A percentile compares a stretch with the other conserved stretches of the same genome.
phyloP scores from a whole-genome alignment of 1,140 invertebrate species.

The Zaprionus nigranus region DNA sequence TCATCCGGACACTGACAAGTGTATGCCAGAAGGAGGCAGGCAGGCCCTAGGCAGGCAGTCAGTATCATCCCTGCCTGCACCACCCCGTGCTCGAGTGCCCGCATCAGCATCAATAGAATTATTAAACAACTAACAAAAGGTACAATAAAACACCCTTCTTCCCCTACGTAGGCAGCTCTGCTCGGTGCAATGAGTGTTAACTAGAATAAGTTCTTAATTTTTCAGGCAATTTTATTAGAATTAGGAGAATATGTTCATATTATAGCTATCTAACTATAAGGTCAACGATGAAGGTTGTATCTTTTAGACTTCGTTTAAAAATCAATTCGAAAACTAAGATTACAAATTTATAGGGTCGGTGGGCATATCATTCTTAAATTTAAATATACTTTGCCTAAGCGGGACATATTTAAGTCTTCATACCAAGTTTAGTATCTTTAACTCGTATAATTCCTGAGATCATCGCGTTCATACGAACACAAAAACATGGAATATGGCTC shows the following conservation, averaged over 20 bases:
- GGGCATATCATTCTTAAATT: neutral
- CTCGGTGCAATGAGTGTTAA: too few relatives aligned
- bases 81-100: neutral
- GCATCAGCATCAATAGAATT: neutral
- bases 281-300: neutral
- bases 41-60: neutral
- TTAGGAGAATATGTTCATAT: neutral
- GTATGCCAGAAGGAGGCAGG: slow-evolving; percentile 5
- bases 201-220: neutral
- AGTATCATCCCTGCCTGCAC: slow-evolving; percentile 9
- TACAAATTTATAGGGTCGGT: neutral
- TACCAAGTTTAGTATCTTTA: neutral
- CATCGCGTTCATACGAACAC: neutral
- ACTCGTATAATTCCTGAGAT: neutral
- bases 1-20: slow-evolving; percentile 81
- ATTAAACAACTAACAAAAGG: neutral
- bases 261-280: neutral
- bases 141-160: neutral
- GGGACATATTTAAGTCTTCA: neutral
- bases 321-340: neutral
- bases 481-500: neutral
- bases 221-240: neutral
- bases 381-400: neutral
- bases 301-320: neutral
- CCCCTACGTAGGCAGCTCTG: too few relatives aligned